A percentile compares a stretch with the other conserved stretches of the same genome.
Conservation (phyloP, 1,140 invertebrate species). For the Drosophila sulfurigaster region DNA sequence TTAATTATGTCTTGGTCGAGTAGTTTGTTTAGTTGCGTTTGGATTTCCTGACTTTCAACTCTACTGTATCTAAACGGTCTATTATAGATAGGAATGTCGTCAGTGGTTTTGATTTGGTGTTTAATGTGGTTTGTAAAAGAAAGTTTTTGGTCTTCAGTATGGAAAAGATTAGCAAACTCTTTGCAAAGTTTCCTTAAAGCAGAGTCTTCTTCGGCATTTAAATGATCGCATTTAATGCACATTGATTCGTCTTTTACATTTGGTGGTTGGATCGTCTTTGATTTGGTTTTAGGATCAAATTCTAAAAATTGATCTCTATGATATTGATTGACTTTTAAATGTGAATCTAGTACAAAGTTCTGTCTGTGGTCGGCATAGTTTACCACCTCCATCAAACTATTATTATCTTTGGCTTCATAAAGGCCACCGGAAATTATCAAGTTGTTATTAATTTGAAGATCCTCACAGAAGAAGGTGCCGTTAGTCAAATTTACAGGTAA, state of each 20-base stretch:
- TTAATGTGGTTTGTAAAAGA: conserved; percentile 54
- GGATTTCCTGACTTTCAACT: conserved; percentile 69
- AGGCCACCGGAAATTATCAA: conserved; percentile 7
- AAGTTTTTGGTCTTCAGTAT: conserved; percentile 44
- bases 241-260: background rate
- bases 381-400: conserved; percentile 9
- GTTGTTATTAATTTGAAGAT: conserved; percentile 1
- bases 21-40: conserved; percentile 73
- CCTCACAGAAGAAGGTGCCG: conserved; percentile 2
- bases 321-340: background rate
- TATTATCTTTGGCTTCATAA: background rate
- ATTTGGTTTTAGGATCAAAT: conserved; percentile 7
- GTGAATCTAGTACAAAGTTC: conserved; percentile 8
- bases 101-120: conserved; percentile 54
- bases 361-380: conserved; percentile 3
- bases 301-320: conserved; percentile 6
- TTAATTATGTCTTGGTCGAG: conserved; percentile 34
- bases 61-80: conserved; percentile 78
- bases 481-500: conserved; percentile 11
- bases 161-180: conserved; percentile 45
- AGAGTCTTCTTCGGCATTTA: conserved; percentile 43
- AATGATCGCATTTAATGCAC: conserved; percentile 20
- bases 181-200: conserved; percentile 28
- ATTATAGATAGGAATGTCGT: conserved; percentile 57
- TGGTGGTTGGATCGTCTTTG: background rate